Percentiles rank a stretch among this genome's conserved stretches.
Conservation (phyloP, 2,113 vertebrate species). For the Myocastor coypus region DNA sequence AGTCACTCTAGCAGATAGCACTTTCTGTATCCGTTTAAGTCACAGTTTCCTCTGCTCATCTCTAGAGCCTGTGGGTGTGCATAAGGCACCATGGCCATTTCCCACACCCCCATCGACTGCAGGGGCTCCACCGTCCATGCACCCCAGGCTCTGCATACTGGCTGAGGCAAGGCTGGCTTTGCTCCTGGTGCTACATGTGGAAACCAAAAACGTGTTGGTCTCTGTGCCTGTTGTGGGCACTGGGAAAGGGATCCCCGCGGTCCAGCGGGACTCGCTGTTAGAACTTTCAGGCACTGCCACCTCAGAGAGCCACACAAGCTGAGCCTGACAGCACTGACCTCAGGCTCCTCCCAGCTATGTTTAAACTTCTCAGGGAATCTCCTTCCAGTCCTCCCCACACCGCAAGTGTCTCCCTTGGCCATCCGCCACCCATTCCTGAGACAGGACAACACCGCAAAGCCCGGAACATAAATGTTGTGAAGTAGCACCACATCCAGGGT, state of each 20-base stretch:
- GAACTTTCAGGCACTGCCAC: not conserved
- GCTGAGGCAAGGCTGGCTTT: not conserved
- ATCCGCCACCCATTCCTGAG: not conserved
- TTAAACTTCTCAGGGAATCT: not conserved
- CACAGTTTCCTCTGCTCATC: not conserved
- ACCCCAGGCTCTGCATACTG: not conserved
- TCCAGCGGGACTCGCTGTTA: not conserved
- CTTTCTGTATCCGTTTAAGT: not conserved
- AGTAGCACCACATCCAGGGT: not conserved
- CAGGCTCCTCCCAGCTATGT: not conserved
- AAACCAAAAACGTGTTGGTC: not conserved
- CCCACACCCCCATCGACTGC: too few species aligned
- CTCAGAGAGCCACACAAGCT: not conserved
- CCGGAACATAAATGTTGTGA: not conserved
- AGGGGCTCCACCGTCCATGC: not conserved
- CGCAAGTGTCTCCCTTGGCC: not conserved
- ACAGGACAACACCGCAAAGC: not conserved
- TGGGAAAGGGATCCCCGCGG: not conserved
- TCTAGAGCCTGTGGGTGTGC: not conserved
- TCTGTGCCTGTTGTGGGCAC: not conserved
- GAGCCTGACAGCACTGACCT: not conserved
- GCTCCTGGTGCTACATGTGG: not conserved
- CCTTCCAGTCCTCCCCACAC: not conserved
- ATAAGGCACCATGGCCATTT: too few species aligned
- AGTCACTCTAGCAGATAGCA: not conserved